A percentile compares a stretch with the other conserved stretches of the same genome.
These are phyloP conservation scores for Anastatus disparis DNA, from an alignment of 1,140 invertebrate genomes.

Conservation along the genomic window DNA sequence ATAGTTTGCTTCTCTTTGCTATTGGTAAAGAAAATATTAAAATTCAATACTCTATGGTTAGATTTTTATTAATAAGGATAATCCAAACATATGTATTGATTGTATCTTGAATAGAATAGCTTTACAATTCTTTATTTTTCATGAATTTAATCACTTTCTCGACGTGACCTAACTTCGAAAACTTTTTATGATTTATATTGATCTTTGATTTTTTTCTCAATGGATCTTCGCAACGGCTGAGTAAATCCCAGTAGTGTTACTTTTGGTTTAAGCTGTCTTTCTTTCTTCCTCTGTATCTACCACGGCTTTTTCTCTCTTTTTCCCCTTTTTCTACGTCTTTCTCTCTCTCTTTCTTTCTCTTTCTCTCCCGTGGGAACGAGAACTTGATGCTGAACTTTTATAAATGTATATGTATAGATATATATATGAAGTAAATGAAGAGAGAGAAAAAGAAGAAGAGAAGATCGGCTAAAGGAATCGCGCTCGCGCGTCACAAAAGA, in stretches of 20 bases:
- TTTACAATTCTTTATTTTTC: too few species aligned
- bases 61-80: too few species aligned
- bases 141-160: too few species aligned
- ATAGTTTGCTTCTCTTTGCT: too few species aligned
- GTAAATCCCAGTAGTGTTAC: background rate
- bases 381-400: conserved; percentile 22
- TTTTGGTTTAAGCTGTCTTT: background rate
- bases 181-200: too few species aligned
- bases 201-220: too few species aligned
- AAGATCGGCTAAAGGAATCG: conserved; percentile 46
- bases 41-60: too few species aligned
- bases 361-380: conserved; percentile 54
- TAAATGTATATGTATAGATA: background rate
- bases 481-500: conserved; percentile 52
- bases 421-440: background rate
- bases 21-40: too few species aligned
- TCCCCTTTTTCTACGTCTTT: conserved; percentile 20
- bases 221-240: background rate
- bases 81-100: too few species aligned
- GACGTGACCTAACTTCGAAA: too few species aligned
- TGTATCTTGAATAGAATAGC: too few species aligned
- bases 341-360: background rate
- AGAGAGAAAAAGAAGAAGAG: conserved; percentile 34
- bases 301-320: background rate
- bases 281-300: background rate